phyloP scores from a whole-genome alignment of 1,140 invertebrate genomes.

The Heliconius nattereri region DNA sequence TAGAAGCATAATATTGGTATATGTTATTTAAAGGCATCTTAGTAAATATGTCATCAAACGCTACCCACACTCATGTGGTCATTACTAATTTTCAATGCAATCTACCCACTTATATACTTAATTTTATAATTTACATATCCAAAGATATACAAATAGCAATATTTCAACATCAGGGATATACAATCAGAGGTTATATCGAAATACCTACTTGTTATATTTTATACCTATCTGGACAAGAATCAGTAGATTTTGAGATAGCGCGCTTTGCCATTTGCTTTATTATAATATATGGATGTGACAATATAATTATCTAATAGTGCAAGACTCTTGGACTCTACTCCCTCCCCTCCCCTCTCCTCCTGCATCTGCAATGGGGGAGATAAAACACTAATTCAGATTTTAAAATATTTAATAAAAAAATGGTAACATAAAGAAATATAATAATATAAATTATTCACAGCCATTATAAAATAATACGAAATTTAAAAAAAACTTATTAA shows the following conservation, averaged over 20 bases:
- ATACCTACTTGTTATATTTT: too few species aligned
- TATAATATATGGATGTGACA: too few species aligned
- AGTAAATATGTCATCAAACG: background rate
- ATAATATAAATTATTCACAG: conserved; percentile 9
- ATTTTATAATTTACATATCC: conserved; percentile 16
- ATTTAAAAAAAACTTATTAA: background rate
- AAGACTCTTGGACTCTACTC: too few species aligned
- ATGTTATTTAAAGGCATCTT: background rate
- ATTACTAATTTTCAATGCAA: conserved; percentile 4
- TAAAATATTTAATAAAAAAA: background rate
- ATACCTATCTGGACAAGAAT: too few species aligned
- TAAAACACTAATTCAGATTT: background rate
- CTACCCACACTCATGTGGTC: background rate
- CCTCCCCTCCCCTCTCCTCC: too few species aligned
- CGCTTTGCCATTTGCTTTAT: too few species aligned
- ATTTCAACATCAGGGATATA: background rate
- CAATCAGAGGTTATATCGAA: too few species aligned
- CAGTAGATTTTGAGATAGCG: too few species aligned
- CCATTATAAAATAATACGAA: background rate
- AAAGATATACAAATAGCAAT: conserved; percentile 4
- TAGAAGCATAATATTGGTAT: background rate
- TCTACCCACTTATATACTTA: background rate
- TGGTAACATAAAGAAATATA: background rate
- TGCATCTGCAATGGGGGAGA: too few species aligned
- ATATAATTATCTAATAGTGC: too few species aligned